Evolutionary conservation across 2,888 invertebrate species (phyloP), one percentile per base, ranked within the genome.

Genomic region (Tetramorium bicarinatum): DNA sequence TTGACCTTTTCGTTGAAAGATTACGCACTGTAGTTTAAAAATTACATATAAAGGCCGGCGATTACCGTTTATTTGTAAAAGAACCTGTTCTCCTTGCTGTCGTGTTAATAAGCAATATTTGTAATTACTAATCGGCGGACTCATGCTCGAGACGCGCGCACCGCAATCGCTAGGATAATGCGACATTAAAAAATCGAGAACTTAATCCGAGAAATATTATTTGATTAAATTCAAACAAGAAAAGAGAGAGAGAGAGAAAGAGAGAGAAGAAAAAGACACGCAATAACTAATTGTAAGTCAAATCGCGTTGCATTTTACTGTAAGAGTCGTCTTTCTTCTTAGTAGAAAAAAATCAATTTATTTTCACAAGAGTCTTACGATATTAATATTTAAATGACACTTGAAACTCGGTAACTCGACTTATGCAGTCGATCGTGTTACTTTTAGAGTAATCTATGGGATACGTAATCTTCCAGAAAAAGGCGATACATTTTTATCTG

Each of bases 71-170:
- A 80, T 80, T 74, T 59, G 47, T 74, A 47, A 74, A 47, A 29
- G 44, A 80, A 80, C 79, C 18, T 18, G 79, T 80, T 74, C 59
- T 80, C 79, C 74, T 80, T 74, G 79, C 77, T 34, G 56, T 21
- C 77, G 71, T n/a, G 72, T 34, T 72, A 80, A 80, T 79, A 72
- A 72, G 75, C 34, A 71, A 80, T 74, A 80, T 80, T 80, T 59
- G 44, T 80, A 80, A 80, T 80, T 72, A 25, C 74, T 59, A 80
- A 74, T 80, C 59, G 79, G 21, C 4, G 38, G 44, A 72, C 18
- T 72, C 67, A 54, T 41, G 54, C 18, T 18, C 7, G 52, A 77
- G 49, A 66, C 49, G 49, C 38, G 64, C 34, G 21, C 34, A 29
- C n/a, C 38, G 71, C 54, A 38, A 21, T 15, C 41, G 34, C 0